Base-by-base conservation (phyloP, 2,113 vertebrate genomes). In the Ictidomys tridecemlineatus region DNA sequence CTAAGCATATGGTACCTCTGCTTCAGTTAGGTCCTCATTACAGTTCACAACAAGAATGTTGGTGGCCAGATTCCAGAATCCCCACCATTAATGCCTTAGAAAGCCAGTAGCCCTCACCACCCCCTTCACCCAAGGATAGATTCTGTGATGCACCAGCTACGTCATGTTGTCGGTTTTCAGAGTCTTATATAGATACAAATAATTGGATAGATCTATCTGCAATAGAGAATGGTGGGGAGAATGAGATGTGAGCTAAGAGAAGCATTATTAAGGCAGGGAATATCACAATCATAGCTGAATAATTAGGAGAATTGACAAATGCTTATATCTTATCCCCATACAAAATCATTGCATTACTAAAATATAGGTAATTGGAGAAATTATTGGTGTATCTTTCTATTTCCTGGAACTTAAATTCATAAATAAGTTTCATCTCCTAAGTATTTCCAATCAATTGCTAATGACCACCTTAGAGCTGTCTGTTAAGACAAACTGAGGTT, bases 361-460 rank as follows among this genome's bases (percentile, higher is more conserved):
- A 92, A 76, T 72, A 76, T n/a, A 48, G 18, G 56, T 84, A 90
- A 72, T 34, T 90, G 63, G 67, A 91, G 39, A 91, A 94, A 88
- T 85, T 79, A 80, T 56, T 85, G 39, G 48, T 32, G 14, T 51
- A 26, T n/a, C 20, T 88, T 96, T 76, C 89, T 88, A 82, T 70
- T 88, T 93, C 67, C 82, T 91, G 7, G 37, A 89, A 80, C 12
- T 24, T 77, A 95, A 69, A 76, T 26, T 95, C 2, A 10, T 65
- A 93, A 92, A 73, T 70, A 22, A 84, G n/a, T 76, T 87, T 95
- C 30, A 94, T 63, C 24, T 42, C 82, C 12, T 88, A 28, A 85
- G 58, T 67, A 93, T 73, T 88, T 94, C 65, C 11, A 93, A 70
- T 34, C 18, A 94, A 63, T 56, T 96, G 8, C 30, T 91, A 91